Evolutionary conservation across 2,888 invertebrate genomes (phyloP), one percentile per base, ranked within the genome.

Genomic region (Shargacucullia verbasci): DNA sequence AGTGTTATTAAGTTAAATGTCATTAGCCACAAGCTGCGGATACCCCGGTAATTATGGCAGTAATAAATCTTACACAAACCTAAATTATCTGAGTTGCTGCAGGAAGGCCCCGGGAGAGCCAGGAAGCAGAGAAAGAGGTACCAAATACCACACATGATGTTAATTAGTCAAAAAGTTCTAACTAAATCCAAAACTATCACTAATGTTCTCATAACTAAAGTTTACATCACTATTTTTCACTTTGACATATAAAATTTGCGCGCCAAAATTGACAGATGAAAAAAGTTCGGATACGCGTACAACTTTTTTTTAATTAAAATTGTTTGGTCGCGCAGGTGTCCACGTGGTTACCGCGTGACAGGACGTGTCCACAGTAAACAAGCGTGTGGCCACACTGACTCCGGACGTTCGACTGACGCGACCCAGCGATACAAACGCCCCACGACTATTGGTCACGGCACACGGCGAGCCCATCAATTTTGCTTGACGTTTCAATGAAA

Each of bases 401-500:
- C 84, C 92, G 89, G 84, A 87, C 88, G 88, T 87, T 83, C 86
- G 76, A 78, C 78, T 91, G 90, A 89, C 91, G 90, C 87, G 85
- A 82, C 76, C 80, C 80, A 79, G 77, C 84, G 85, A 83, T 83
- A 84, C 86, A 85, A 86, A 84, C 89, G 85, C 90, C 88, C 87
- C 83, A 84, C 89, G 88, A 87, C 89, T 87, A 88, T 87, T 90
- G 92, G 91, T 88, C 92, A 91, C 88, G 87, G 76, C 85, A 86
- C 88, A 85, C 85, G 85, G 88, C 86, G 77, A 84, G 86, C 87
- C 90, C 92, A 92, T 92, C 92, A 92, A 93, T 93, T 92, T 87
- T 80, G 82, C 86, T 84, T 91, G 92, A 92, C 92, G 89, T 90
- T 90, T 90, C 90, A 91, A 90, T 91, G 89, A 90, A 89, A 88